Evolutionary conservation across 2,113 vertebrate genomes (phyloP).

Genomic region (Dicaeum eximium): DNA sequence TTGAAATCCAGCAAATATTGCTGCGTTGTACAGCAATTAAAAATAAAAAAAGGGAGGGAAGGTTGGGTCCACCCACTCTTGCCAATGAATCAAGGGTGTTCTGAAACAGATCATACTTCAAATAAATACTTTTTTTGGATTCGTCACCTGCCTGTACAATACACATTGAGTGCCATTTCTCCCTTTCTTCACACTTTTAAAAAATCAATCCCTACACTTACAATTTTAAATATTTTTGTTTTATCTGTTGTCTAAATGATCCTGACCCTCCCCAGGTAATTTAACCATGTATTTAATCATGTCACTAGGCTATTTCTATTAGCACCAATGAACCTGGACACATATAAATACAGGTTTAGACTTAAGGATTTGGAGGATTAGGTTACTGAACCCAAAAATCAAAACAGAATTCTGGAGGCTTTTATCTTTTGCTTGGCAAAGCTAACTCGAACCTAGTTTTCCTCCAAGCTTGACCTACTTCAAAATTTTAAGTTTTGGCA

Average conservation of each 20-base stretch:
- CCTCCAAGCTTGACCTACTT: background rate
- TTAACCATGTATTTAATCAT: background rate
- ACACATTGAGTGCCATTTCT: background rate
- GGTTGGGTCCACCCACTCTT: background rate
- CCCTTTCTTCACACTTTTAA: background rate
- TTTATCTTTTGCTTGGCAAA: background rate
- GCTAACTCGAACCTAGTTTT: background rate
- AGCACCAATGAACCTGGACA: background rate
- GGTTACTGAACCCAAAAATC: background rate
- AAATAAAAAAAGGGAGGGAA: background rate
- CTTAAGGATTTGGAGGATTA: background rate
- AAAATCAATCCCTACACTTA: background rate
- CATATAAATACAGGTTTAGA: background rate
- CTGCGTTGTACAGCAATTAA: background rate
- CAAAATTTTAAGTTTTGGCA: background rate
- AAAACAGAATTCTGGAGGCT: background rate
- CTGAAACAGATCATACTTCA: background rate
- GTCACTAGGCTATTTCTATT: background rate
- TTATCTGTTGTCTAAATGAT: background rate
- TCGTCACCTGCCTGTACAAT: background rate
- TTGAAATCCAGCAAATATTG: background rate
- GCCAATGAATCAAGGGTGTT: background rate
- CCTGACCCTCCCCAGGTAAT: background rate
- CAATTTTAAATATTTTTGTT: background rate
- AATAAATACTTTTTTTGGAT: background rate